Conservation (phyloP, 2,888 invertebrate genomes). For the Steinernema scapterisci region DNA sequence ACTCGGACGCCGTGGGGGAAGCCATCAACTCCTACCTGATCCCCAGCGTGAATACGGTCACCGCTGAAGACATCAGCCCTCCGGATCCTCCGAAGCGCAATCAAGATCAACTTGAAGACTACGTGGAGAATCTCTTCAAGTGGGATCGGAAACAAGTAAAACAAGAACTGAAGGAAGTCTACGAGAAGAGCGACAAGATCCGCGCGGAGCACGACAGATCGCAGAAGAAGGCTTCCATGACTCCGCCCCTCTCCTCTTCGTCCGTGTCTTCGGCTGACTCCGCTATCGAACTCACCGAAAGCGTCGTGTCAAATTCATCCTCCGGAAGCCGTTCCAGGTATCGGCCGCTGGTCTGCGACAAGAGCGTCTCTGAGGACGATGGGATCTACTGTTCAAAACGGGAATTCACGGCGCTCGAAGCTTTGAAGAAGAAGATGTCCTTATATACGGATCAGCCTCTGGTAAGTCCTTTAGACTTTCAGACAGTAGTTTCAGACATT, state of each 20-base stretch:
- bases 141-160: background rate
- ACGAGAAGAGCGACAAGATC: background rate
- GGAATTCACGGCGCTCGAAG: constrained; percentile 38
- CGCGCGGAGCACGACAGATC: background rate
- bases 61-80: background rate
- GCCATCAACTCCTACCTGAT: constrained; percentile 43
- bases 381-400: constrained; percentile 36
- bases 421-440: constrained; percentile 34
- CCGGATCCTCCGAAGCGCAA: background rate
- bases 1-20: constrained; percentile 43
- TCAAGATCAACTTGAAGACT: background rate
- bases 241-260: background rate
- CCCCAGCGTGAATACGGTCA: constrained; percentile 34
- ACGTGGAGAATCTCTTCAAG: background rate
- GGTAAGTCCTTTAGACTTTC: background rate
- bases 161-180: background rate
- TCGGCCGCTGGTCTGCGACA: constrained; percentile 18
- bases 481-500: background rate
- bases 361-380: constrained; percentile 34
- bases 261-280: background rate
- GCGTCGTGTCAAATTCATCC: constrained; percentile 36
- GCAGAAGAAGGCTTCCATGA: background rate
- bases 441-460: background rate
- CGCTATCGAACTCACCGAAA: constrained; percentile 10
- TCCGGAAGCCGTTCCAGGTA: constrained; percentile 35